A percentile compares a stretch with the other conserved stretches of the same genome.
Conservation (phyloP, 2,888 invertebrate genomes). For the Pimpla rufipes region DNA sequence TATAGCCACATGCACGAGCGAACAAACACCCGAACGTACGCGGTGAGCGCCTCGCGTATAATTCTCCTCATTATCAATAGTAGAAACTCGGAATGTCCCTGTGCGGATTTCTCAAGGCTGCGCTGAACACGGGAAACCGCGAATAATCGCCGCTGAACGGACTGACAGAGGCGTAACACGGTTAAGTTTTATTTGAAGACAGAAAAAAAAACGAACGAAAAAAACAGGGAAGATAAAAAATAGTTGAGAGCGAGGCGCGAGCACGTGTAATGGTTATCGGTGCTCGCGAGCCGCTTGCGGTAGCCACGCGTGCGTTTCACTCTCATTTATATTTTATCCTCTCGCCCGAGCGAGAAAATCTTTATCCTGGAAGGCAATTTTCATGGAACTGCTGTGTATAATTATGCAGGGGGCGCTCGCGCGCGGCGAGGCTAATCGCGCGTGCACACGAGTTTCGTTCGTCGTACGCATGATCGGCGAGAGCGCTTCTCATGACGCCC, state of each 20-base stretch:
- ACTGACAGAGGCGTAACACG: not conserved
- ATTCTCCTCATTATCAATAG: constrained; percentile 23
- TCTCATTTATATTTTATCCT: constrained; percentile 32
- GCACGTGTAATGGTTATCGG: constrained; percentile 40
- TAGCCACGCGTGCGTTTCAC: constrained; percentile 40
- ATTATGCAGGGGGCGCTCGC: constrained; percentile 30
- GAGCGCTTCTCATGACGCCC: not conserved
- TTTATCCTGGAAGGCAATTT: constrained; percentile 58
- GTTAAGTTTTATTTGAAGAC: constrained; percentile 36
- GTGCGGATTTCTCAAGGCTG: constrained; percentile 29
- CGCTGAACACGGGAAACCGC: constrained; percentile 18
- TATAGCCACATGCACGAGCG: constrained; percentile 12
- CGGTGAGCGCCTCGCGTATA: not conserved
- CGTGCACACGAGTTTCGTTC: constrained; percentile 28
- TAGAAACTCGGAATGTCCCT: constrained; percentile 16
- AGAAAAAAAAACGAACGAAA: constrained; percentile 23
- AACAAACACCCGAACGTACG: not conserved
- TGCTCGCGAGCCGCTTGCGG: constrained; percentile 7
- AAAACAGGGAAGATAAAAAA: constrained; percentile 17
- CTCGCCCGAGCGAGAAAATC: constrained; percentile 40
- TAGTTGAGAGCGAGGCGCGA: constrained; percentile 22
- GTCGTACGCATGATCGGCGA: constrained; percentile 23
- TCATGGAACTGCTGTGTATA: constrained; percentile 60
- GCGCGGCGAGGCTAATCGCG: constrained; percentile 40
- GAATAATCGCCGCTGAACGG: constrained; percentile 29